phyloP scores from a whole-genome alignment of 2,888 invertebrate species.

The Eupeodes latifasciatus region DNA sequence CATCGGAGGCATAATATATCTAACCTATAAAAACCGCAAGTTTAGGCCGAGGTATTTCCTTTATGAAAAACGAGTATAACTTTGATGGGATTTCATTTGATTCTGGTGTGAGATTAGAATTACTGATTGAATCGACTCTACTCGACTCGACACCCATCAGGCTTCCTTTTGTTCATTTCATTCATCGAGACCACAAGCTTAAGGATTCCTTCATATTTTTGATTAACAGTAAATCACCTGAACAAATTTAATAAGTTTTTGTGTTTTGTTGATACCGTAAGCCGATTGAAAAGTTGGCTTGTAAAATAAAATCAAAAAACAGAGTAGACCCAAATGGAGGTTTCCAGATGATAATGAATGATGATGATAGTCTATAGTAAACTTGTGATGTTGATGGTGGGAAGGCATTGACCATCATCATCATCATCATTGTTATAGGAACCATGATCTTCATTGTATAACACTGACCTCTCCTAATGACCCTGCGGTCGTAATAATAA shows the following conservation, averaged over 20 bases:
- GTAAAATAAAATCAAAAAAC: conserved; percentile 15
- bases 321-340: conserved; percentile 30
- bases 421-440: conserved; percentile 9
- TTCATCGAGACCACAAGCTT: conserved; percentile 53
- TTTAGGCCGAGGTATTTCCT: conserved; percentile 42
- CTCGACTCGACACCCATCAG: conserved; percentile 43
- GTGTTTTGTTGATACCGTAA: conserved; percentile 33
- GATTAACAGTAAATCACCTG: conserved; percentile 77
- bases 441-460: conserved; percentile 65
- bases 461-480: conserved; percentile 70
- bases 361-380: not conserved
- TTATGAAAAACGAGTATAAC: not conserved
- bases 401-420: conserved; percentile 65
- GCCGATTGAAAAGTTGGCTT: conserved; percentile 29
- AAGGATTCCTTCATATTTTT: conserved; percentile 60
- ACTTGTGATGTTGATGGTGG: conserved; percentile 19
- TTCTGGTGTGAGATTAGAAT: conserved; percentile 48
- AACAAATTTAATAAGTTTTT: conserved; percentile 74
- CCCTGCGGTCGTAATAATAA: conserved; percentile 70
- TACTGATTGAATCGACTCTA: conserved; percentile 68
- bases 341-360: conserved; percentile 31
- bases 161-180: conserved; percentile 28
- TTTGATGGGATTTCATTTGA: conserved; percentile 23
- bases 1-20: not conserved
- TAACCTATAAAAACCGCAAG: conserved; percentile 49